Percentiles rank a stretch among this genome's conserved stretches.
Evolutionary conservation across 1,140 invertebrate species (phyloP).

Genomic region (Thalassaphorura encarpata): DNA sequence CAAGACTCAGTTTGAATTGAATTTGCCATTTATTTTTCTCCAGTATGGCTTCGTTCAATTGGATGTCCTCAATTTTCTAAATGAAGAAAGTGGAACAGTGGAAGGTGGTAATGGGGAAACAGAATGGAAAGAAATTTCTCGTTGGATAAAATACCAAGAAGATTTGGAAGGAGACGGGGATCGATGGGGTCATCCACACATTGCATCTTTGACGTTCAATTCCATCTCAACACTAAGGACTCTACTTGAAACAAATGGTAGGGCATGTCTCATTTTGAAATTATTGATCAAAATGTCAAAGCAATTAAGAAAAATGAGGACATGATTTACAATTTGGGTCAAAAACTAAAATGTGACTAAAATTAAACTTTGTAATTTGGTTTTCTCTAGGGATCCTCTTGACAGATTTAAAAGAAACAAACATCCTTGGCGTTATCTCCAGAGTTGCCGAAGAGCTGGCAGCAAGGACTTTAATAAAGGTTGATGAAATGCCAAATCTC

Average conservation of each 20-base stretch:
- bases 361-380: constrained; percentile 5
- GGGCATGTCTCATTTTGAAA: constrained; percentile 15
- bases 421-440: constrained; percentile 68
- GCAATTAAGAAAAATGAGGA: too few species aligned
- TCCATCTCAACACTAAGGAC: constrained; percentile 75
- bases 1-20: too few species aligned
- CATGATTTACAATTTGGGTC: neutral
- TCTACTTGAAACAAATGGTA: constrained; percentile 68
- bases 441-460: constrained; percentile 77
- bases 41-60: constrained; percentile 6
- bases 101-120: neutral
- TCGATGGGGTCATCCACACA: constrained; percentile 74
- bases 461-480: constrained; percentile 67
- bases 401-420: constrained; percentile 77
- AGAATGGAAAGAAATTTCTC: constrained; percentile 90
- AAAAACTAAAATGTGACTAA: neutral
- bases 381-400: constrained; percentile 51
- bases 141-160: constrained; percentile 94
- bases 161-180: constrained; percentile 80
- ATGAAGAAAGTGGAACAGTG: too few species aligned
- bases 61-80: neutral
- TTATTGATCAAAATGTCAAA: constrained; percentile 1
- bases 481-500: constrained; percentile 66
- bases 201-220: constrained; percentile 85
- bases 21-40: too few species aligned